Percentiles rank a stretch among this genome's conserved stretches.
phyloP scores from a whole-genome alignment of 2,888 invertebrate genomes.

The Synanthedon tipuliformis region DNA sequence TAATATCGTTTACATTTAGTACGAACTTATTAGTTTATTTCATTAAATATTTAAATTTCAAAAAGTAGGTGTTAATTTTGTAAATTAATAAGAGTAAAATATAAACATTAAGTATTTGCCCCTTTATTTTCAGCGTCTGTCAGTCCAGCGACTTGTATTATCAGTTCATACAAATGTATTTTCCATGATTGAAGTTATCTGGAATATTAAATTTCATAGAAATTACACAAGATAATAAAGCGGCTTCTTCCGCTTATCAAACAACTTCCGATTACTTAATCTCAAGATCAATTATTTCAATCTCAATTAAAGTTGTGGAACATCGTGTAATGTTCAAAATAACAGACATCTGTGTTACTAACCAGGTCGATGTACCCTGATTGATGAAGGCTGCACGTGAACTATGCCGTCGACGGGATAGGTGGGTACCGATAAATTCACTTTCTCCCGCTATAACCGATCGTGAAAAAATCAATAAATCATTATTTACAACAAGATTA shows the following conservation, averaged over 20 bases:
- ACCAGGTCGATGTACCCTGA: constrained; percentile 13
- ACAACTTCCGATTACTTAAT: constrained; percentile 7
- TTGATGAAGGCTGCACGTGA: constrained; percentile 34
- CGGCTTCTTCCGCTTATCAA: background rate
- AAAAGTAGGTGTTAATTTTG: too few relatives aligned
- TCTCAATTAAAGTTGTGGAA: constrained; percentile 6
- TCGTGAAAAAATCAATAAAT: constrained; percentile 22
- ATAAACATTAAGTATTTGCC: too few relatives aligned
- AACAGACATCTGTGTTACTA: background rate
- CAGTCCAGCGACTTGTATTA: too few relatives aligned
- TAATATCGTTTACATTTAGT: too few relatives aligned
- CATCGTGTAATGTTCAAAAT: constrained; percentile 7
- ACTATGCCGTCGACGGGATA: constrained; percentile 31
- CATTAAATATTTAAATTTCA: too few relatives aligned
- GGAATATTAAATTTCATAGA: too few relatives aligned
- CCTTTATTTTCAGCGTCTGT: too few relatives aligned
- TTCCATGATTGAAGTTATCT: too few relatives aligned
- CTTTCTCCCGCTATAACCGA: constrained; percentile 42
- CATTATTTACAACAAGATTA: constrained; percentile 16
- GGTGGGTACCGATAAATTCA: constrained; percentile 20
- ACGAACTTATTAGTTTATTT: too few relatives aligned
- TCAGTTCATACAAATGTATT: too few relatives aligned
- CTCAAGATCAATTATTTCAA: constrained; percentile 5
- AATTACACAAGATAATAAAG: too few relatives aligned
- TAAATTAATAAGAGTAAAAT: too few relatives aligned